Percentiles rank a stretch among this genome's conserved stretches.
phyloP scores from a whole-genome alignment of 2,797 vertebrate genomes.

The Falco cherrug region DNA sequence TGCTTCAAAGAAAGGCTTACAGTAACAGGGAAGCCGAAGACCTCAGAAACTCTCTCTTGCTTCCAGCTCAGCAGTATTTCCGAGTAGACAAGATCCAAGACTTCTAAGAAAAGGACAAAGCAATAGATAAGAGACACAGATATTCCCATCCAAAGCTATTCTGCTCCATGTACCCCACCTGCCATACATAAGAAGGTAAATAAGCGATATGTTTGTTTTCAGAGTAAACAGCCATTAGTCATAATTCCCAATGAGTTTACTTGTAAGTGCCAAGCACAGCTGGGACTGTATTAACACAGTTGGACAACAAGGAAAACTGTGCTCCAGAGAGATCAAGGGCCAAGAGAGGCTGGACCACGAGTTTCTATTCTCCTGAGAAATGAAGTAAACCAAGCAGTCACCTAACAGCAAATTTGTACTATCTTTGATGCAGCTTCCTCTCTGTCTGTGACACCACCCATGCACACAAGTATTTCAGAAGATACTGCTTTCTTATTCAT shows the following conservation, averaged over 20 bases:
- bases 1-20: neutral
- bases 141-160: neutral
- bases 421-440: neutral
- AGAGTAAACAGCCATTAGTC: constrained; percentile 31
- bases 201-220: constrained; percentile 21
- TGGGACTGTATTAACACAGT: constrained; percentile 28
- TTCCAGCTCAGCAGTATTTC: neutral
- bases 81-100: neutral
- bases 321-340: constrained; percentile 9
- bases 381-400: neutral
- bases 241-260: constrained; percentile 24
- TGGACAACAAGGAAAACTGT: constrained; percentile 26
- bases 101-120: neutral
- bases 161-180: neutral
- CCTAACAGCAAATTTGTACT: neutral
- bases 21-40: neutral
- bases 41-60: neutral
- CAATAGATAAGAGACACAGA: neutral
- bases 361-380: neutral
- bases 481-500: neutral
- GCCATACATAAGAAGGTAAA: neutral
- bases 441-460: neutral
- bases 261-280: constrained; percentile 32
- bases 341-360: neutral
- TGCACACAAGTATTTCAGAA: neutral